phyloP scores from a whole-genome alignment of 2,888 invertebrate genomes.

The Cerastis leucographa region DNA sequence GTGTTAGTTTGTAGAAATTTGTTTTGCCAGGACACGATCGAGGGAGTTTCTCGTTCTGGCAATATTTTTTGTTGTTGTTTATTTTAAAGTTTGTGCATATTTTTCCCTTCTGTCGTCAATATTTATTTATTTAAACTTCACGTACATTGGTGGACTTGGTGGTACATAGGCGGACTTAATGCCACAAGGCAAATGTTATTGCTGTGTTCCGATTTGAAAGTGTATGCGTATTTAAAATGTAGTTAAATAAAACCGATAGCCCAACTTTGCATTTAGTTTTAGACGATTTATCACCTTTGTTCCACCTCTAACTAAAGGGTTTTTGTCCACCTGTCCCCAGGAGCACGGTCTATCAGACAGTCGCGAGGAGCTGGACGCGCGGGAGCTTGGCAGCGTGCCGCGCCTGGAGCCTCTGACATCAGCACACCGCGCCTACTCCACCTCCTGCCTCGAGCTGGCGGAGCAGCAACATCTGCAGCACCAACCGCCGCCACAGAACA shows the following conservation, averaged over 20 bases:
- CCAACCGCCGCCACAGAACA: conserved; percentile 73
- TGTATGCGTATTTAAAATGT: too few species aligned
- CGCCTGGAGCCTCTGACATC: conserved; percentile 81
- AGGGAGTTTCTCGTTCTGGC: neutral
- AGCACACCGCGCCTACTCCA: conserved; percentile 91
- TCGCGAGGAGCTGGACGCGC: conserved; percentile 82
- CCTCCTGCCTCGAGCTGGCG: conserved; percentile 91
- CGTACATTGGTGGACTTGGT: too few species aligned
- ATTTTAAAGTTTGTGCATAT: neutral
- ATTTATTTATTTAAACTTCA: too few species aligned
- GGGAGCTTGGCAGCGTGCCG: conserved; percentile 71
- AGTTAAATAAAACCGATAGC: too few species aligned
- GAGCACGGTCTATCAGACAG: conserved; percentile 79
- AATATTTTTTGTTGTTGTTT: neutral
- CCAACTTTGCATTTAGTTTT: too few species aligned
- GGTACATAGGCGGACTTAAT: too few species aligned
- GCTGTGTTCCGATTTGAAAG: too few species aligned
- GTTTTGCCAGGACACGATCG: neutral
- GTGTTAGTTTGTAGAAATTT: neutral
- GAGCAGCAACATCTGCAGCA: conserved; percentile 72
- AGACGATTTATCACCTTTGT: neutral
- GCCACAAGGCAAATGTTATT: neutral
- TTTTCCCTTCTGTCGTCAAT: too few species aligned
- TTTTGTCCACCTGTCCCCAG: conserved; percentile 59
- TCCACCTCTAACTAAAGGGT: neutral